phyloP scores from a whole-genome alignment of 2,113 vertebrate species.

The Falcunculus frontatus region DNA sequence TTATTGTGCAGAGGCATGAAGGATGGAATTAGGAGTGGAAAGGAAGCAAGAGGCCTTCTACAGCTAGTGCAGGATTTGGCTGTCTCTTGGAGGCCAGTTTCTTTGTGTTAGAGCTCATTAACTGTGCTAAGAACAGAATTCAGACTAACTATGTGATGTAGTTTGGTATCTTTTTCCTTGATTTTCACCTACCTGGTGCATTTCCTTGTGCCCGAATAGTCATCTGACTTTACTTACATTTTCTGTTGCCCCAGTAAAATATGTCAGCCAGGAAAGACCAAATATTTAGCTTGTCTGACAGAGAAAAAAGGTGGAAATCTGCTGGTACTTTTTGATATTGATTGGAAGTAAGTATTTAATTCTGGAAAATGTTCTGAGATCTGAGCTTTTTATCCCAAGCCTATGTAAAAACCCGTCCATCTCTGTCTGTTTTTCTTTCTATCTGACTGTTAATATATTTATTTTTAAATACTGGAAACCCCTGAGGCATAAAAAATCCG shows the following conservation, averaged over 20 bases:
- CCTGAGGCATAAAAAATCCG: neutral
- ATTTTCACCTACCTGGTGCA: neutral
- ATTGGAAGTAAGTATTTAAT: neutral
- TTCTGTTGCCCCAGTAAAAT: neutral
- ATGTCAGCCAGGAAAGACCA: neutral
- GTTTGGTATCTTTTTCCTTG: neutral
- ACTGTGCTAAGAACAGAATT: neutral
- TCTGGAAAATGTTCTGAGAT: neutral
- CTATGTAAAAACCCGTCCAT: neutral
- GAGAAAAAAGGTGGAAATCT: neutral
- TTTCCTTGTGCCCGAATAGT: neutral
- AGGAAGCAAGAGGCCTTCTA: neutral
- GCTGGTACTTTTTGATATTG: neutral
- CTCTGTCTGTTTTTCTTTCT: neutral
- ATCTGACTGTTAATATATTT: neutral
- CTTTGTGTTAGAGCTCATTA: neutral
- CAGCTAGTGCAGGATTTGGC: neutral
- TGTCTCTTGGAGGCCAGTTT: neutral
- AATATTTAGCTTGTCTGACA: neutral
- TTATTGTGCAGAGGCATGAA: neutral
- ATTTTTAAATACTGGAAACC: neutral
- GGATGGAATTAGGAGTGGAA: neutral
- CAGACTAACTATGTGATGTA: neutral
- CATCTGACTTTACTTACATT: rapidly evolving
- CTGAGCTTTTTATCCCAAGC: neutral